A percentile compares a stretch with the other conserved stretches of the same genome.
These are phyloP conservation scores for Ormyrus rosae DNA, from an alignment of 2,888 invertebrate genomes.

Conservation along the genomic window DNA sequence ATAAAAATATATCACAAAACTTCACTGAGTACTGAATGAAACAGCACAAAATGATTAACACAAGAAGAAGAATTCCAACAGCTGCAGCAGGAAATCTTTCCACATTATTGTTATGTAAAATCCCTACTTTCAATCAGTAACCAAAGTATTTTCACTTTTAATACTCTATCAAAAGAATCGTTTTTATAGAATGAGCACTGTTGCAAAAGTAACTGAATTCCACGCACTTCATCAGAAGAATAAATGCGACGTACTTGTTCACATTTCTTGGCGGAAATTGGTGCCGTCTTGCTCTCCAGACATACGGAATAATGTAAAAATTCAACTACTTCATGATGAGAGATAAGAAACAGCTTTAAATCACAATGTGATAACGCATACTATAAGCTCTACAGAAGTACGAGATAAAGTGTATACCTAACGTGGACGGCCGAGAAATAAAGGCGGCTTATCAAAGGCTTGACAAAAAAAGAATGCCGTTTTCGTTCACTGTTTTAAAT, in stretches of 20 bases:
- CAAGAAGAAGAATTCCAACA: conserved; percentile 19
- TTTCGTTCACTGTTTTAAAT: conserved; percentile 37
- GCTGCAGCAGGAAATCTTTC: conserved; percentile 29
- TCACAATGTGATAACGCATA: conserved; percentile 65
- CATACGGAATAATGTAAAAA: conserved; percentile 56
- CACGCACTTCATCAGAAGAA: conserved; percentile 13
- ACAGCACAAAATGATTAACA: conserved; percentile 16
- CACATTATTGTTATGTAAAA: conserved; percentile 41
- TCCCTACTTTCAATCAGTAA: conserved; percentile 9
- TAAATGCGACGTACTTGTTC: conserved; percentile 48
- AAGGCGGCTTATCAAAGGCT: conserved; percentile 44
- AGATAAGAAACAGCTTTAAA: conserved; percentile 67
- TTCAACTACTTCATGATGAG: conserved; percentile 56
- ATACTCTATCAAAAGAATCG: neutral
- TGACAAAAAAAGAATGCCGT: conserved; percentile 39
- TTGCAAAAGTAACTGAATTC: neutral
- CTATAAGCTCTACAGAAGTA: conserved; percentile 59
- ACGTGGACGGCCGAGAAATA: conserved; percentile 28
- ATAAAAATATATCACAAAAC: conserved; percentile 41
- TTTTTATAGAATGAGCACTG: conserved; percentile 9
- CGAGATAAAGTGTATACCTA: conserved; percentile 52
- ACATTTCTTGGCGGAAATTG: conserved; percentile 44
- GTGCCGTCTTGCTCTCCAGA: conserved; percentile 30
- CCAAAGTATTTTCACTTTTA: conserved; percentile 15
- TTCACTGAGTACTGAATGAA: conserved; percentile 26